These are phyloP conservation scores for Aphelenchoides avenae DNA, from an alignment of 1,140 invertebrate species.

Conservation along the genomic window DNA sequence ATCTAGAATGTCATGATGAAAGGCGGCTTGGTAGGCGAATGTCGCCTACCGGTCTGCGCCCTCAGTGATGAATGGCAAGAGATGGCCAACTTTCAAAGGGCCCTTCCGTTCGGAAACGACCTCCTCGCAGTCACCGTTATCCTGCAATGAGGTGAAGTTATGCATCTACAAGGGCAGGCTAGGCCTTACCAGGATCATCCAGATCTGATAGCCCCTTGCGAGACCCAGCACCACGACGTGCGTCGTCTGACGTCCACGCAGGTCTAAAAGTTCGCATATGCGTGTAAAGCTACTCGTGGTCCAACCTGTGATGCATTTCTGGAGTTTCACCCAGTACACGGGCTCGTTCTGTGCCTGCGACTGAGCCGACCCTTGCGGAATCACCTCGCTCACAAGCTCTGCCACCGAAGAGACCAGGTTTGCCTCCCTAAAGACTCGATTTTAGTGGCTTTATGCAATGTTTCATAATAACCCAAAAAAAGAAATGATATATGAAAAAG, in stretches of 20 bases:
- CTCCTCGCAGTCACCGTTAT: conserved; percentile 62
- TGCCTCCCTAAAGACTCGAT: conserved; percentile 20
- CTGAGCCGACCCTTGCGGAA: conserved; percentile 37
- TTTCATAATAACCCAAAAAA: no score
- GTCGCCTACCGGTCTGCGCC: conserved; percentile 11
- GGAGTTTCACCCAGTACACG: conserved; percentile 55
- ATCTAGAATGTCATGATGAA: conserved; percentile 20
- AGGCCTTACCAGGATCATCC: conserved; percentile 37
- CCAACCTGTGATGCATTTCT: conserved; percentile 38
- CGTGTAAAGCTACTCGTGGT: background rate
- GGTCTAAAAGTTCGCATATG: conserved; percentile 11
- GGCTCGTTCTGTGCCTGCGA: conserved; percentile 38
- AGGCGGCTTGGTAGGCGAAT: conserved; percentile 8
- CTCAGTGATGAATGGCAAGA: conserved; percentile 55
- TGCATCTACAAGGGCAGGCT: conserved; percentile 12
- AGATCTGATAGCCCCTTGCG: conserved; percentile 56
- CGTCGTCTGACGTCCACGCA: conserved; percentile 7
- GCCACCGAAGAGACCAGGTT: conserved; percentile 36
- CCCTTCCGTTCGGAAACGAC: conserved; percentile 62
- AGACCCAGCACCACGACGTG: conserved; percentile 51
- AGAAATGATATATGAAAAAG: conserved; percentile 16
- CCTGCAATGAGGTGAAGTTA: conserved; percentile 37
- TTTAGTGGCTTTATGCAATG: no score
- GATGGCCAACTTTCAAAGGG: conserved; percentile 59
- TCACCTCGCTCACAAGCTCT: conserved; percentile 54